A percentile compares a stretch with the other conserved stretches of the same genome.
phyloP scores from a whole-genome alignment of 2,113 vertebrate genomes.

The Austrofundulus limnaeus region DNA sequence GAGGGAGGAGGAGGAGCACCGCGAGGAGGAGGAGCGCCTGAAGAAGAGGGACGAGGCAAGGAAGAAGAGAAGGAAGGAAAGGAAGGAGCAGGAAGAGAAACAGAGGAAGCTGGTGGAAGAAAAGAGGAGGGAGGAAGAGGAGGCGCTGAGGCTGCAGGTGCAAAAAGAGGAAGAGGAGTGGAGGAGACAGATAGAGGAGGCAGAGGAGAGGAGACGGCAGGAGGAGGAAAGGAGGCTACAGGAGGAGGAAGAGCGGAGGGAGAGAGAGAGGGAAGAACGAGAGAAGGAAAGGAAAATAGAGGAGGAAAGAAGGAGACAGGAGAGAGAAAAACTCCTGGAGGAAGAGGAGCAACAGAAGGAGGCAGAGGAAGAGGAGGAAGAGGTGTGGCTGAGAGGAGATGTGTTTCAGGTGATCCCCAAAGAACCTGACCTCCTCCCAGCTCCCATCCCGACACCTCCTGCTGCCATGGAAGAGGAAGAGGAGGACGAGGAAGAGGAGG shows the following conservation, averaged over 20 bases:
- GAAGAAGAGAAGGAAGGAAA: constrained; percentile 66
- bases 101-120: constrained; percentile 59
- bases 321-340: constrained; percentile 42
- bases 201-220: constrained; percentile 38
- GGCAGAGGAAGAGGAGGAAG: constrained; percentile 46
- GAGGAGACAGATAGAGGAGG: constrained; percentile 44
- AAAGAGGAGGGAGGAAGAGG: constrained; percentile 60
- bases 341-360: constrained; percentile 30
- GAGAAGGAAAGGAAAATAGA: constrained; percentile 53
- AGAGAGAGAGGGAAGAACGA: constrained; percentile 45
- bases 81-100: constrained; percentile 65
- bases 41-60: constrained; percentile 64
- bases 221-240: constrained; percentile 30
- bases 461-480: constrained; percentile 9
- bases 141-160: constrained; percentile 52
- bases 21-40: constrained; percentile 58
- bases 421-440: constrained; percentile 38
- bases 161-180: constrained; percentile 47
- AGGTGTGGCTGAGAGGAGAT: constrained; percentile 79
- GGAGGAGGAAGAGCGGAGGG: constrained; percentile 30
- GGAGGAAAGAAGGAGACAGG: constrained; percentile 48
- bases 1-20: constrained; percentile 64
- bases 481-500: constrained; percentile 24
- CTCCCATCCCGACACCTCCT: constrained; percentile 48
- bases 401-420: constrained; percentile 75